Conservation (phyloP, 2,797 vertebrate genomes). For the Hemibagrus guttatus region DNA sequence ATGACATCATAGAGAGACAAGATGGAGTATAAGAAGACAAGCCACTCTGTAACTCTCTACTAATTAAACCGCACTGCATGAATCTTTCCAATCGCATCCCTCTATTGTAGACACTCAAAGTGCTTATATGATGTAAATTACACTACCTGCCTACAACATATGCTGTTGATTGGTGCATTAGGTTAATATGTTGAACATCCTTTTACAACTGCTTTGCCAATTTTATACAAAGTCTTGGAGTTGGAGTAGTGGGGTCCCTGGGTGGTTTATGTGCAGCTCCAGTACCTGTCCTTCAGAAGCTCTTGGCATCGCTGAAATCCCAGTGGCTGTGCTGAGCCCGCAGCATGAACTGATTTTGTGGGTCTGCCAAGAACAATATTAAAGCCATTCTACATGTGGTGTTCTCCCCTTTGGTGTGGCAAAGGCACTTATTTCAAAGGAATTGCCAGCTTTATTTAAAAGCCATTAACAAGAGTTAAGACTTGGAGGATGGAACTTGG, state of each 20-base stretch:
- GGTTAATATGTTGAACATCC: background rate
- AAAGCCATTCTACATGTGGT: constrained; percentile 38
- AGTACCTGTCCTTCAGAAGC: constrained; percentile 24
- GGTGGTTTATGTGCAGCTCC: background rate
- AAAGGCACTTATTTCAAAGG: constrained; percentile 30
- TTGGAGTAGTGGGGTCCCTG: background rate
- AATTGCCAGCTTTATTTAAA: constrained; percentile 20
- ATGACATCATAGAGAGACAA: constrained; percentile 43
- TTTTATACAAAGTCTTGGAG: background rate
- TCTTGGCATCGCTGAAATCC: constrained; percentile 35
- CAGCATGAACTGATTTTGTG: constrained; percentile 30
- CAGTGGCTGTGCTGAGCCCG: constrained; percentile 18
- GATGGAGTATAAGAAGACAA: background rate
- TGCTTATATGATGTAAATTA: background rate
- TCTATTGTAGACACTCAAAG: constrained; percentile 10
- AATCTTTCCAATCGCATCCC: background rate
- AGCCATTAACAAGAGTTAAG: background rate
- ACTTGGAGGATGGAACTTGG: background rate
- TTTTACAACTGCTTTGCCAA: background rate
- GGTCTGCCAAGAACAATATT: constrained; percentile 43
- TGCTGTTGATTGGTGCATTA: constrained; percentile 1
- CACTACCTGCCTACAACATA: background rate
- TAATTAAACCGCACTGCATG: constrained; percentile 31
- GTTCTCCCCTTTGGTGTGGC: constrained; percentile 46
- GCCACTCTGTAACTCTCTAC: constrained; percentile 28